These are phyloP conservation scores for Coleophora deauratella DNA, from an alignment of 2,888 invertebrate genomes.

Conservation along the genomic window DNA sequence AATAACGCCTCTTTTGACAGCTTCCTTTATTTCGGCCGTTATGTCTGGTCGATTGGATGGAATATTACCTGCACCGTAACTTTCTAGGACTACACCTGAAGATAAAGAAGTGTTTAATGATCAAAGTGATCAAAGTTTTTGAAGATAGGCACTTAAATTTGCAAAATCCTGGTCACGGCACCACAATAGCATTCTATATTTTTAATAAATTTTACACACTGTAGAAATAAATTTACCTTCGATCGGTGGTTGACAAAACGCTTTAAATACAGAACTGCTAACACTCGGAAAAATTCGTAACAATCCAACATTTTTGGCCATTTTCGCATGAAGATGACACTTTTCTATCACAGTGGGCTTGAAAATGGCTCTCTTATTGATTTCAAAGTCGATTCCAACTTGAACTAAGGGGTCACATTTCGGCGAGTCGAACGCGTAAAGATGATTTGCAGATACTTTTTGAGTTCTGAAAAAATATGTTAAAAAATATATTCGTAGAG, in stretches of 20 bases:
- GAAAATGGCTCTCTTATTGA: slow-evolving; percentile 65
- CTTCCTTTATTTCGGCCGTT: slow-evolving; percentile 79
- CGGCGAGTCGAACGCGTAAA: slow-evolving; percentile 90
- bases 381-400: slow-evolving; percentile 86
- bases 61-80: slow-evolving; percentile 95
- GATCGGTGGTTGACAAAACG: slow-evolving; percentile 84
- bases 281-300: slow-evolving; percentile 94
- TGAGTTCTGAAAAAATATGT: slow-evolving; percentile 69
- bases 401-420: slow-evolving; percentile 88
- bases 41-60: slow-evolving; percentile 89
- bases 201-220: no score
- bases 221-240: slow-evolving; percentile 50
- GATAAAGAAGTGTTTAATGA: neutral
- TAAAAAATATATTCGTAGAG: no score
- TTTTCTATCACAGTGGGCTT: slow-evolving; percentile 63
- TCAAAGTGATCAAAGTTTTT: no score
- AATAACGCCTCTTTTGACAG: slow-evolving; percentile 84
- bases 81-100: slow-evolving; percentile 87
- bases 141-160: no score
- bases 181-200: no score
- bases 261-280: slow-evolving; percentile 81
- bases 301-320: slow-evolving; percentile 90
- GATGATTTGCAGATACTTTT: slow-evolving; percentile 81
- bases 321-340: slow-evolving; percentile 80
- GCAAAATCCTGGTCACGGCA: neutral